These are phyloP conservation scores for Ciconia maguari DNA, from an alignment of 2,113 vertebrate genomes.

Conservation along the genomic window DNA sequence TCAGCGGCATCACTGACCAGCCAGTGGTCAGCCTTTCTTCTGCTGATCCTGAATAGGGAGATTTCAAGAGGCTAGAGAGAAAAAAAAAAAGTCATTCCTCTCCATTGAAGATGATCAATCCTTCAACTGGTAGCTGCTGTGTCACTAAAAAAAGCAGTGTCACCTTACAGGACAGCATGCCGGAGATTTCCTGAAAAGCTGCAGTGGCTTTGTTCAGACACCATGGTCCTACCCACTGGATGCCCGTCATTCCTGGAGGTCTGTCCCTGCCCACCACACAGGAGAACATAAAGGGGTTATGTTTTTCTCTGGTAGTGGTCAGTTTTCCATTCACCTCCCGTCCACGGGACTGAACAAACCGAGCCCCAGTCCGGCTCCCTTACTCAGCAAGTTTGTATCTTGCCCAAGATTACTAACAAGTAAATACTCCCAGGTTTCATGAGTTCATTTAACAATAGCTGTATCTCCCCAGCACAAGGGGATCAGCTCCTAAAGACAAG, in stretches of 20 bases:
- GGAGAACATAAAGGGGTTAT: not conserved
- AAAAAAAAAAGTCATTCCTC: not conserved
- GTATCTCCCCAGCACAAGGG: not conserved
- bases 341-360: not conserved
- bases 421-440: not conserved
- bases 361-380: fast-evolving
- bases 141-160: not conserved
- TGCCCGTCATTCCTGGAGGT: not conserved
- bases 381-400: not conserved
- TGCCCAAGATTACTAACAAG: not conserved
- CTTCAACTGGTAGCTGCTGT: not conserved
- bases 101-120: not conserved
- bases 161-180: not conserved
- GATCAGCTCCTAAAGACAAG: constrained; percentile 53
- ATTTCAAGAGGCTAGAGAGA: not conserved
- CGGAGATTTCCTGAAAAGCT: not conserved
- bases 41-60: not conserved
- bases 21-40: not conserved
- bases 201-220: not conserved
- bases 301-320: not conserved
- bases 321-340: not conserved
- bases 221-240: not conserved
- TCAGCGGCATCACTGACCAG: not conserved
- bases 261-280: not conserved
- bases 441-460: constrained; percentile 28